These are phyloP conservation scores for Heliconius sara DNA, from an alignment of 2,888 invertebrate genomes.

Conservation along the genomic window DNA sequence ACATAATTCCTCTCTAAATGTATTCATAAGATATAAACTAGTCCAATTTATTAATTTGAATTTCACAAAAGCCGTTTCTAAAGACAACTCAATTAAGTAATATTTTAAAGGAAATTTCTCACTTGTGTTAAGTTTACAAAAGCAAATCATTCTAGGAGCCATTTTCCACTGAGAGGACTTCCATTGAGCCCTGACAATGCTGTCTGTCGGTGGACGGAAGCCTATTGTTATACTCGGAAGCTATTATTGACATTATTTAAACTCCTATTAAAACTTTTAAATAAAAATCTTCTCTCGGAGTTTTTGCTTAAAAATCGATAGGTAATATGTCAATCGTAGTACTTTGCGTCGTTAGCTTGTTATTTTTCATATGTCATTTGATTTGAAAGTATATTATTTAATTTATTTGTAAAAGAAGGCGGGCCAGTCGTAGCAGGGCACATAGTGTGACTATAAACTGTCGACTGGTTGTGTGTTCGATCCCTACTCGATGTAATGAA, in stretches of 20 bases:
- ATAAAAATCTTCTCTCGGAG: conserved; percentile 44
- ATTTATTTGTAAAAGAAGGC: neutral
- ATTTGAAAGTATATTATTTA: neutral
- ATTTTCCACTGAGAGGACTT: conserved; percentile 74
- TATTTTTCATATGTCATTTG: neutral
- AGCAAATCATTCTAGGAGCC: conserved; percentile 71
- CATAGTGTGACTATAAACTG: too few relatives aligned
- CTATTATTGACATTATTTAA: conserved; percentile 81
- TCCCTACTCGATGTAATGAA: too few relatives aligned
- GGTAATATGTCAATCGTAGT: conserved; percentile 35
- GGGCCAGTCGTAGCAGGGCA: too few relatives aligned
- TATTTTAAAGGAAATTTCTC: conserved; percentile 65
- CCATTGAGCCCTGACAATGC: conserved; percentile 76
- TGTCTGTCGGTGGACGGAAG: conserved; percentile 73
- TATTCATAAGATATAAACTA: neutral
- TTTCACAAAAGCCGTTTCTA: neutral
- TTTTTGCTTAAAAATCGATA: conserved; percentile 44
- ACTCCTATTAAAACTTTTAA: conserved; percentile 70
- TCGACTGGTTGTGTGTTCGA: too few relatives aligned
- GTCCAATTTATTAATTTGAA: neutral
- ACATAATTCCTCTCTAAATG: neutral
- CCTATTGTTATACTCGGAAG: conserved; percentile 78
- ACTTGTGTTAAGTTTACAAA: conserved; percentile 69
- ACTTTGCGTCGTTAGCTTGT: neutral
- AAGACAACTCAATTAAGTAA: conserved; percentile 38